phyloP scores from a whole-genome alignment of 2,888 invertebrate genomes.

The Parelbella ahira region DNA sequence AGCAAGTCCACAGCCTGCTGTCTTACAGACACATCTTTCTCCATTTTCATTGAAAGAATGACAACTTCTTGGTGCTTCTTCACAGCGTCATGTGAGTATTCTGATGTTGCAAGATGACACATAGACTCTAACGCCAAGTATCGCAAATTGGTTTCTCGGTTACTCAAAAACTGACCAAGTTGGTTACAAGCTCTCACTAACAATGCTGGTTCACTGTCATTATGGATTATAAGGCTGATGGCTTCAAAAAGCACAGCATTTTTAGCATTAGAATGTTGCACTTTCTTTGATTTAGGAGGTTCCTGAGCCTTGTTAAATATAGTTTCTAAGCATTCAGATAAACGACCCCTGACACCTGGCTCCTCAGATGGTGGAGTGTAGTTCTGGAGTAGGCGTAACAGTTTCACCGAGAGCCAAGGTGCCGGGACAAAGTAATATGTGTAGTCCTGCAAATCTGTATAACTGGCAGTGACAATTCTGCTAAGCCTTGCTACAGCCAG shows the following conservation, averaged over 20 bases:
- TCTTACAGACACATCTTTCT: slow-evolving; percentile 98
- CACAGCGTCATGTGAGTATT: slow-evolving; percentile 99
- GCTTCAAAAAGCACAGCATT: slow-evolving; percentile 99
- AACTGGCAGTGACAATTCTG: slow-evolving; percentile 98
- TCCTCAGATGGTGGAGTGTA: slow-evolving; percentile 98
- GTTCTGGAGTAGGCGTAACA: slow-evolving; percentile 96
- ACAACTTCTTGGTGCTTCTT: slow-evolving; percentile 99
- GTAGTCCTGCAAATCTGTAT: slow-evolving; percentile 99
- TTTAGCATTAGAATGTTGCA: slow-evolving; percentile 99
- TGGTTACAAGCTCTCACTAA: slow-evolving; percentile 99
- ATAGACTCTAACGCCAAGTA: slow-evolving; percentile 99
- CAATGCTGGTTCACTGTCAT: slow-evolving; percentile 98
- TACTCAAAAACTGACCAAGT: slow-evolving; percentile 97
- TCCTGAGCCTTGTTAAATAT: slow-evolving; percentile 99
- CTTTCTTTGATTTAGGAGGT: slow-evolving; percentile 99
- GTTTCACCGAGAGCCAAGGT: slow-evolving; percentile 99
- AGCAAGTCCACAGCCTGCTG: slow-evolving; percentile 98
- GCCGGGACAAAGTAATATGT: slow-evolving; percentile 99
- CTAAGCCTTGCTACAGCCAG: slow-evolving; percentile 98
- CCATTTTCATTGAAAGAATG: slow-evolving; percentile 99
- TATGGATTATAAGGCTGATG: slow-evolving; percentile 99
- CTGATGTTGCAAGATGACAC: slow-evolving; percentile 99
- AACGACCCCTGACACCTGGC: slow-evolving; percentile 95
- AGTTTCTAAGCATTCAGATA: slow-evolving; percentile 98
- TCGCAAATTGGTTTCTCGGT: slow-evolving; percentile 97